These are phyloP conservation scores for Tragelaphus buxtoni DNA, from an alignment of 2,113 vertebrate genomes.

Conservation along the genomic window DNA sequence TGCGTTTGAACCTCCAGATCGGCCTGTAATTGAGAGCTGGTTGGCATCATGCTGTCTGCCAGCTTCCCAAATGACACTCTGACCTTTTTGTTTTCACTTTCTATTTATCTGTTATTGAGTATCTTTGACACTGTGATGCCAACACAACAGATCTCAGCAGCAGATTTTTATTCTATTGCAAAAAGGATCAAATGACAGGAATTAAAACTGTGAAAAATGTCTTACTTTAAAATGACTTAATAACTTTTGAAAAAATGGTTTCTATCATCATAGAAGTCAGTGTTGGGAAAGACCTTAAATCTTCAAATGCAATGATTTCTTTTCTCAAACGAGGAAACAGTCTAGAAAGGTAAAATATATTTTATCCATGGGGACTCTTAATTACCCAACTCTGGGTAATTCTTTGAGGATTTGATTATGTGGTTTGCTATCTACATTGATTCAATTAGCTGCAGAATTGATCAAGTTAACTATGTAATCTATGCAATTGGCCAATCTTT, in stretches of 20 bases:
- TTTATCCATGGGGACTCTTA: background rate
- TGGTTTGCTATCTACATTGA: background rate
- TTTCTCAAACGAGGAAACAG: background rate
- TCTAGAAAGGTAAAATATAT: background rate
- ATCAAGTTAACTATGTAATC: conserved; percentile 21
- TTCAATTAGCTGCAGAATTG: conserved; percentile 16
- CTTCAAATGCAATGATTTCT: background rate
- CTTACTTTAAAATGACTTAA: background rate
- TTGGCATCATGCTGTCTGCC: background rate
- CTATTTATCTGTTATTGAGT: conserved; percentile 38
- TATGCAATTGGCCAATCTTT: background rate
- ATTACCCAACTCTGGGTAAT: background rate
- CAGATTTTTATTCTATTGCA: conserved; percentile 32
- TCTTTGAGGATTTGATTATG: conserved; percentile 29
- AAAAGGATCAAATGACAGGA: conserved; percentile 41
- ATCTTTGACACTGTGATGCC: conserved; percentile 4
- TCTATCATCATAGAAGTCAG: background rate
- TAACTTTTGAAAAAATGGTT: background rate
- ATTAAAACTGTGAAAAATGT: conserved; percentile 38
- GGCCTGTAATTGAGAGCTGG: background rate
- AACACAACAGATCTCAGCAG: conserved; percentile 26
- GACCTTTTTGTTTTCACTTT: conserved; percentile 52
- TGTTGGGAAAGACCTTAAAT: background rate
- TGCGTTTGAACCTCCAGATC: background rate
- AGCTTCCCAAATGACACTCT: background rate